Evolutionary conservation across 2,797 vertebrate species (phyloP), one percentile per base, ranked within the genome.

Genomic region (Cyprinodon diabolis): DNA sequence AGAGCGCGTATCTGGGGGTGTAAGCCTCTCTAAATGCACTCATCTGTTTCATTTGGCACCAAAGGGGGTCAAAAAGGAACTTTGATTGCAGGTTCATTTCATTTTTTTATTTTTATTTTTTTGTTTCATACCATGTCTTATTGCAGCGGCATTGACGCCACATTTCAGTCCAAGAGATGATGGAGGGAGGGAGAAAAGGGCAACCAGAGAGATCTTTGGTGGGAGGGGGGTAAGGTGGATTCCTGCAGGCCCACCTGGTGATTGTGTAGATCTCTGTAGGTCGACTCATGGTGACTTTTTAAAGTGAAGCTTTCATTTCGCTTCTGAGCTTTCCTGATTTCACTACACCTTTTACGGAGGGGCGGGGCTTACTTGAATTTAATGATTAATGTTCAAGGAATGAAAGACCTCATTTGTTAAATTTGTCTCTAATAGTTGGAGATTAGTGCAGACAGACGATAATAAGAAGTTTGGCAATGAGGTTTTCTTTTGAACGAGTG

Each of bases 391-490:
- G 5, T 25, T 17, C 74, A 68, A 76, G 81, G 75, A 43, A 76
- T 84, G 74, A 66, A 80, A 76, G n/a, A 60, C 73, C n/a, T 69
- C 49, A 2, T 43, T 40, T 65, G 57, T 55, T 30, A 7, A 13
- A 68, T 66, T 74, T 74, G 21, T 25, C 40, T 35, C 68, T 14
- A 65, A 77, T 65, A 58, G 69, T 78, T 86, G 79, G 81, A 77
- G 86, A 89, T 86, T 79, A 77, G 83, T 85, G 81, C 85, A 86
- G 81, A 77, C 78, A 82, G 80, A 91, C 86, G 86, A 91, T 23
- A 47, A 5, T 89, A 93, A 51, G 88, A 93, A 91, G 89, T 92
- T 95, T 86, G 77, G 86, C 23, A 65, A 78, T 81, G 79, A 82
- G 80, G 54, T 71, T 78, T 81, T 79, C 76, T 76, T 68, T 47